These are phyloP conservation scores for Agrotis exclamationis DNA, from an alignment of 2,888 invertebrate genomes.

Conservation along the genomic window DNA sequence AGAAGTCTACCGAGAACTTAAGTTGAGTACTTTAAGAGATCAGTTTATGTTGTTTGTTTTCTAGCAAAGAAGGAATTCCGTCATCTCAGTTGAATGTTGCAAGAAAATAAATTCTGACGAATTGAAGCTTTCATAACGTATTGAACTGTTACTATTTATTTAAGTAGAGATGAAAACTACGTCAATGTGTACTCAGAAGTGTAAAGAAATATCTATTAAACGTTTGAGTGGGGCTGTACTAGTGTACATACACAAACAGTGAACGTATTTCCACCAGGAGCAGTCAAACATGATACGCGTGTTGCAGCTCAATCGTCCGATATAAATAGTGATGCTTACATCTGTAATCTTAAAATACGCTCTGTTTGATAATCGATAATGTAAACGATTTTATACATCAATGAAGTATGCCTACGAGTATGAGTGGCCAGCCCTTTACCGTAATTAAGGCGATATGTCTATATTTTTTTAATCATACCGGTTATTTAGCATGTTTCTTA, in stretches of 20 bases:
- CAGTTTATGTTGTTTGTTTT: constrained; percentile 54
- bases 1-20: constrained; percentile 23
- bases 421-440: constrained; percentile 66
- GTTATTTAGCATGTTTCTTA: constrained; percentile 76
- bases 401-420: constrained; percentile 68
- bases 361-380: constrained; percentile 78
- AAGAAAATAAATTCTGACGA: constrained; percentile 11
- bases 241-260: constrained; percentile 48
- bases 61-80: constrained; percentile 19
- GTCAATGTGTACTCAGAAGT: constrained; percentile 33
- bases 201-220: constrained; percentile 48
- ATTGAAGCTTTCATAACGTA: constrained; percentile 23
- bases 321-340: constrained; percentile 75
- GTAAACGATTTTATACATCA: constrained; percentile 79
- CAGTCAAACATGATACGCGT: constrained; percentile 71
- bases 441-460: constrained; percentile 72
- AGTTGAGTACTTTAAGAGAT: constrained; percentile 53
- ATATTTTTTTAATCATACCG: constrained; percentile 66
- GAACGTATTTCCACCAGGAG: constrained; percentile 69
- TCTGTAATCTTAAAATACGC: constrained; percentile 75
- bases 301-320: constrained; percentile 72
- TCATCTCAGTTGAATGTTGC: constrained; percentile 21
- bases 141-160: constrained; percentile 21
- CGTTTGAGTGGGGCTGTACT: constrained; percentile 37
- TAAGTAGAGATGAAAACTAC: constrained; percentile 30